Evolutionary conservation across 2,113 vertebrate genomes (phyloP).

Genomic region (Aphyosemion australe): DNA sequence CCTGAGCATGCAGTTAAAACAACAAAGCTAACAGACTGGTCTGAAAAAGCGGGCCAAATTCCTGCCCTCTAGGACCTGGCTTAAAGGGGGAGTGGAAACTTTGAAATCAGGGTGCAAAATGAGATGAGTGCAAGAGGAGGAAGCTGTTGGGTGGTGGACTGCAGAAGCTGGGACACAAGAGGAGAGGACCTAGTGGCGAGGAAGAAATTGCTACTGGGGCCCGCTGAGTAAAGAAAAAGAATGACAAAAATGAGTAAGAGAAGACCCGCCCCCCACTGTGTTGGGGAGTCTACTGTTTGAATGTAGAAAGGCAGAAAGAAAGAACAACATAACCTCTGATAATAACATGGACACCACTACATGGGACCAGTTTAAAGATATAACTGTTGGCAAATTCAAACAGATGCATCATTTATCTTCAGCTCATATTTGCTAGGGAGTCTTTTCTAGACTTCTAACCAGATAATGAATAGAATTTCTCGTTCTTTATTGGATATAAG

Average conservation of each 20-base stretch:
- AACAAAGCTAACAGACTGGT: conserved; percentile 75
- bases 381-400: conserved; percentile 49
- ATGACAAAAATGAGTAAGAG: conserved; percentile 50
- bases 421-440: conserved; percentile 11
- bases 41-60: conserved; percentile 73
- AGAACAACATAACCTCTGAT: conserved; percentile 77
- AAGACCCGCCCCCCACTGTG: conserved; percentile 57
- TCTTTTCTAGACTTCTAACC: conserved; percentile 22
- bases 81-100: conserved; percentile 70
- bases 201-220: conserved; percentile 69
- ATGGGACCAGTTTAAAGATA: conserved; percentile 41
- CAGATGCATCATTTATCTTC: conserved; percentile 27
- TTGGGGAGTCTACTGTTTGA: conserved; percentile 70
- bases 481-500: conserved; percentile 50
- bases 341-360: conserved; percentile 77
- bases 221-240: conserved; percentile 53
- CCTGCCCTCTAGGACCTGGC: conserved; percentile 74
- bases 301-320: conserved; percentile 63
- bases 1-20: conserved; percentile 73
- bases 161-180: conserved; percentile 53
- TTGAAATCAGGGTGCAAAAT: conserved; percentile 57
- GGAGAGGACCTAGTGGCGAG: conserved; percentile 57
- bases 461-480: conserved; percentile 30
- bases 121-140: conserved; percentile 48
- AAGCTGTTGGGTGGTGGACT: conserved; percentile 22